Evolutionary conservation across 2,888 invertebrate genomes (phyloP).

Genomic region (Zaprionus bogoriensis): DNA sequence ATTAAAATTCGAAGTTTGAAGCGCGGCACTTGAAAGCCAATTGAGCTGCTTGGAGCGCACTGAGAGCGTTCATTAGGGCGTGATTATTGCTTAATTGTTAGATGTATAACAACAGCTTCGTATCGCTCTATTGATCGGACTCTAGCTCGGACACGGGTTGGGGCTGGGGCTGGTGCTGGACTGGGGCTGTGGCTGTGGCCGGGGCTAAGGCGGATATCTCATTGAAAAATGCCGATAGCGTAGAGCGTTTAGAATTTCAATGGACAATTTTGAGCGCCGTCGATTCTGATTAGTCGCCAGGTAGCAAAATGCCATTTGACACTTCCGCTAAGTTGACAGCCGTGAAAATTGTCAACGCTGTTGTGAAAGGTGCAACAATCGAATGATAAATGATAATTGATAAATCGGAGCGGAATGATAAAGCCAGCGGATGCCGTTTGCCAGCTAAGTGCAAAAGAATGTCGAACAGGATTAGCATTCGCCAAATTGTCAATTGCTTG

Average conservation of each 20-base stretch:
- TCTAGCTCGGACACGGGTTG: no score
- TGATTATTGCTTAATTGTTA: constrained; percentile 77
- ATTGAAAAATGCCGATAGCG: constrained; percentile 24
- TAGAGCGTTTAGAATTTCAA: constrained; percentile 53
- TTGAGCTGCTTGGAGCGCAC: constrained; percentile 38
- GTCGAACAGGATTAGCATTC: constrained; percentile 68
- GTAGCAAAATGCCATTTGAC: constrained; percentile 48
- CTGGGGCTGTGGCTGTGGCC: no score
- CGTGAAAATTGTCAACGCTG: constrained; percentile 72
- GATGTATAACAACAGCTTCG: constrained; percentile 37
- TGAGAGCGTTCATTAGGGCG: constrained; percentile 64
- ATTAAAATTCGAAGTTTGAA: constrained; percentile 59
- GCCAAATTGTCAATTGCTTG: constrained; percentile 26
- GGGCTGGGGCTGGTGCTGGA: no score
- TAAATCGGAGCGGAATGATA: constrained; percentile 5
- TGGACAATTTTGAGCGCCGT: constrained; percentile 31
- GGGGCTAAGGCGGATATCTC: constrained; percentile 69
- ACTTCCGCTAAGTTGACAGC: constrained; percentile 80
- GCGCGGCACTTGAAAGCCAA: constrained; percentile 73
- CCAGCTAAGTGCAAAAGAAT: constrained; percentile 73
- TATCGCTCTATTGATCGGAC: constrained; percentile 49
- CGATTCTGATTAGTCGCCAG: constrained; percentile 29
- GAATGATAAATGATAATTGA: constrained; percentile 64
- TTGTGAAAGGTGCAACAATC: constrained; percentile 67
- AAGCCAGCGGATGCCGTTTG: constrained; percentile 9